Base-by-base conservation (phyloP, 2,113 vertebrate species). In the Calypte anna region DNA sequence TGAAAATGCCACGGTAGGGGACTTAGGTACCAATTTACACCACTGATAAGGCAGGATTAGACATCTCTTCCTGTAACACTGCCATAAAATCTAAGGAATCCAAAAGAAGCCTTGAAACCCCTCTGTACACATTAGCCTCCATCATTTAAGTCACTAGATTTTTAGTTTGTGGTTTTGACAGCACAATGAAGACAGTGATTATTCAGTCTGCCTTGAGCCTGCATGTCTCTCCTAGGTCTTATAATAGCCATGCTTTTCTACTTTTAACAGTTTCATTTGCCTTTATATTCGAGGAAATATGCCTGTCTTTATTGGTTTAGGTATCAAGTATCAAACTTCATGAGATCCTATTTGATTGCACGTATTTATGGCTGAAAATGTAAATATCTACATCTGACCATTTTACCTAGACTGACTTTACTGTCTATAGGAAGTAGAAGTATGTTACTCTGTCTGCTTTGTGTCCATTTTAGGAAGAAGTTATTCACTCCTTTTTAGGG, bases 401-500 rank as follows among this genome's bases (percentile, higher is more conserved):
- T 78, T 40, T 48, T 77, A 22, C 9, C 46, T 76, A 74, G 31
- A 13, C 16, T 66, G 36, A 6, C 16, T 70, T 85, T 88, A 66
- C 5, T 80, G 6, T 76, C 68, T 70, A 3, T 25, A 57, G 31
- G 24, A 88, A 91, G n/a, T 14, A 58, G 43, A 85, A 78, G 23
- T 53, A 6, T 44, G 74, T 80, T 66, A 76, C 43, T 80, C 62
- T 62, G 46, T 2, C 25, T 69, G n/a, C 43, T 80, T 93, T 84
- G 10, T 68, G 84, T 33, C 66, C 78, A 79, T 86, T 90, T 96
- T 86, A 86, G 86, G 86, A 93, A 93, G 59, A 91, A 95, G 70
- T 27, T 0, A 19, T 90, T 74, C 79, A 57, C 21, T 96, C 95
- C 95, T 93, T 96, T 88, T 92, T 92, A 81, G 88, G 94, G 3